Evolutionary conservation across 2,113 vertebrate genomes (phyloP), one percentile per base, ranked within the genome.

Genomic region (Dissostichus mawsoni): DNA sequence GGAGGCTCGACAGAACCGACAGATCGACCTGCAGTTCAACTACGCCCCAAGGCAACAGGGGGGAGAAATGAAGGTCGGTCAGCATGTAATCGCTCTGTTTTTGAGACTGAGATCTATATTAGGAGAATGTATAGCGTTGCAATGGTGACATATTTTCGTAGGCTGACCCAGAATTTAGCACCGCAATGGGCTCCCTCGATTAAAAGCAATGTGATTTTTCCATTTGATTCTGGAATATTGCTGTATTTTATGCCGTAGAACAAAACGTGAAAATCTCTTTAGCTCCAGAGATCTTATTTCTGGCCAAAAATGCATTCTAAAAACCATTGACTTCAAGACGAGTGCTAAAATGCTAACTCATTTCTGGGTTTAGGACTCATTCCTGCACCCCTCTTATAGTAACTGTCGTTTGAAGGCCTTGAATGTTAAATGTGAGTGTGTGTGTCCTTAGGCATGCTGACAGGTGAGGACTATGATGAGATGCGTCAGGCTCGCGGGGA

Each of bases 21-120:
- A 99, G 41, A 99, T 99, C 0, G 98, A 99, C 92, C 94, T 99
- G 23, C 97, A 99, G 94, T 99, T 99, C 83, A 98, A 57, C 93
- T 98, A 96, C 0, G 47, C 95, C 0, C 95, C 95, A 0, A 89
- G 98, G 59, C 98, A 96, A 77, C 94, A 94, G 2, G 29, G 29
- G 3, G 97, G 76, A 94, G 98, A 70, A 95, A 47, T 0, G 98
- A 99, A 5, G 97, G 98, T 99, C 55, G 80, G 93, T 1, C 0
- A 12, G 14, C 8, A 10, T 1, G 11, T 8, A 8, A 0, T 3
- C 17, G 9, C 18, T 57, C 3, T 10, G 17, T 33, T 12, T 77
- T 8, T 65, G 16, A 53, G 52, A 16, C n/a, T 4, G 11, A 25
- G 44, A 29, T 68, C 45, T n/a, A 12, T 69, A 18, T 59, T 61